Percentiles rank a stretch among this genome's conserved stretches.
phyloP scores from a whole-genome alignment of 1,140 invertebrate species.

The Eufriesea mexicana region DNA sequence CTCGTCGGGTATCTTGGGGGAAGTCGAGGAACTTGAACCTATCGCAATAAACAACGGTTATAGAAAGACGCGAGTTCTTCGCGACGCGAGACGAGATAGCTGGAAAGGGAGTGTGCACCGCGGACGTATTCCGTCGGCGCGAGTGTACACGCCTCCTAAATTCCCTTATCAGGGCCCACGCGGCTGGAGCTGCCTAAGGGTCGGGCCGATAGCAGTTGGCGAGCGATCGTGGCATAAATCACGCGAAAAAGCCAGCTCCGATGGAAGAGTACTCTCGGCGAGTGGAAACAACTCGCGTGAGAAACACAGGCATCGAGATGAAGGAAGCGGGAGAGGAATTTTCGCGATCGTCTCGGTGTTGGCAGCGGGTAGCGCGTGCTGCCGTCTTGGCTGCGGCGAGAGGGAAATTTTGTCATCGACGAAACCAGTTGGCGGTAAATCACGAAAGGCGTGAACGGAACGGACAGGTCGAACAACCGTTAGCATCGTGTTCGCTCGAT shows the following conservation, averaged over 20 bases:
- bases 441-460: slow-evolving; percentile 58
- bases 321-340: not conserved
- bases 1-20: not conserved
- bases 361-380: too few species aligned
- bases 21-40: slow-evolving; percentile 28
- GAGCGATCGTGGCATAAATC: slow-evolving; percentile 5
- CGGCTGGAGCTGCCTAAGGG: not conserved
- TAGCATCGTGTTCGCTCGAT: slow-evolving; percentile 52
- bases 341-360: not conserved
- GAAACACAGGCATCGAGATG: too few species aligned
- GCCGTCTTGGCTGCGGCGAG: too few species aligned
- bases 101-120: slow-evolving; percentile 4
- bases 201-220: not conserved
- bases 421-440: slow-evolving; percentile 57
- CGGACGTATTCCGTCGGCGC: not conserved
- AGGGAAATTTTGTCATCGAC: slow-evolving; percentile 36
- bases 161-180: slow-evolving; percentile 37
- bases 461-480: slow-evolving; percentile 45
- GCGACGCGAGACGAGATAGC: not conserved
- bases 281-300: not conserved
- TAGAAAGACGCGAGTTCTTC: not conserved
- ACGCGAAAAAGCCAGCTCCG: not conserved
- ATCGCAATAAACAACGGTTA: slow-evolving; percentile 26
- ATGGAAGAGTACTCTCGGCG: too few species aligned
- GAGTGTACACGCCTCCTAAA: slow-evolving; percentile 31